Evolutionary conservation across 2,888 invertebrate genomes (phyloP), one percentile per base, ranked within the genome.

Genomic region (Hemaris fuciformis): DNA sequence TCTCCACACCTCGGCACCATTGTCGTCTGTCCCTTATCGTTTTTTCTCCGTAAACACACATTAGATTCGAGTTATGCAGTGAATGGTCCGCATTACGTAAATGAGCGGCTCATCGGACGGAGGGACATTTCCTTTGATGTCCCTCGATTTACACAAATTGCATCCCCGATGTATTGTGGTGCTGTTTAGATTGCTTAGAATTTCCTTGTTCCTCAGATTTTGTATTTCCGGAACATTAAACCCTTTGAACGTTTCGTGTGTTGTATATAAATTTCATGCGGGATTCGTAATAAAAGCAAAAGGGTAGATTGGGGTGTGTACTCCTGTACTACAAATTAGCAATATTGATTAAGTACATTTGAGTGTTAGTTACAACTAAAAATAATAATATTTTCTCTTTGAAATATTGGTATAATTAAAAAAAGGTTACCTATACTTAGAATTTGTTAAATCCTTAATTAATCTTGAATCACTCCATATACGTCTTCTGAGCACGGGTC

Each of bases 21-120:
- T 18, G 53, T n/a, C 27, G 18, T 53, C 18, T 53, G 41, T 60
- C 48, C 18, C 22, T 53, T 20, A 20, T 53, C 41, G 10, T 60
- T 60, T 60, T 46, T 60, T 53, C 53, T 38, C 48, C 25, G 48
- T 53, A 60, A 60, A 60, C 60, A 46, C 45, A 57, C 61, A 61
- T 61, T 61, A 61, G 45, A 38, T 46, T 45, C 61, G 61, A 57
- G 61, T 61, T 61, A 57, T 61, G 61, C 57, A 57, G 57, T 57
- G 43, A 61, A 61, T 61, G 61, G 61, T 15, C n/a, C 23, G 38
- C 61, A 61, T 61, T 61, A 61, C 34, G 45, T 61, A 61, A 61
- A 57, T 57, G 61, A 38, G 56, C 34, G 15, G 23, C 57, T 61
- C 61, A 61, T 61, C 61, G 43, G 34, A 34, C 45, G 57, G 45